Conservation (phyloP, 2,888 invertebrate species). For the Caenorhabditis angaria region DNA sequence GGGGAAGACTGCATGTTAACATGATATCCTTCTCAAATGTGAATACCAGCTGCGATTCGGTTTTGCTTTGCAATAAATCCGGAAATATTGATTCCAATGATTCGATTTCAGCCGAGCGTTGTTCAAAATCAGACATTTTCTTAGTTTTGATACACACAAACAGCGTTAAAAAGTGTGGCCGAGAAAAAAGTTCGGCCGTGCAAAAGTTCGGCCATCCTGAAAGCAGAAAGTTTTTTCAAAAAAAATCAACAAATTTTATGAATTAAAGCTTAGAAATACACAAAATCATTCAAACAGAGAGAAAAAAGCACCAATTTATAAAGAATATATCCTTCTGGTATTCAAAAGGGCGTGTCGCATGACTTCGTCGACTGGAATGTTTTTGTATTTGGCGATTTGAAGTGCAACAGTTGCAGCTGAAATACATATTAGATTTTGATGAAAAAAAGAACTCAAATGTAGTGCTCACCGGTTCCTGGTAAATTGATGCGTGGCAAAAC, state of each 20-base stretch:
- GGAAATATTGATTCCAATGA: constrained; percentile 37
- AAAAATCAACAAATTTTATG: too few relatives aligned
- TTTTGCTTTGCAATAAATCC: constrained; percentile 16
- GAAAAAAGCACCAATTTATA: not conserved
- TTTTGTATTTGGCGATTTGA: constrained; percentile 26
- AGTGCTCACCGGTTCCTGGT: constrained; percentile 35
- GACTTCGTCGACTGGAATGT: constrained; percentile 26
- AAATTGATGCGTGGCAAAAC: constrained; percentile 18
- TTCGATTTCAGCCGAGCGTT: constrained; percentile 32
- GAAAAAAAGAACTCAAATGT: constrained; percentile 5
- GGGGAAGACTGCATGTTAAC: constrained; percentile 20
- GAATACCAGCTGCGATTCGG: constrained; percentile 23
- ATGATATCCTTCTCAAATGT: constrained; percentile 27
- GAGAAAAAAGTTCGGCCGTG: too few relatives aligned
- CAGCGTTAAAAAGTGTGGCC: not conserved
- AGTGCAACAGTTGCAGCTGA: constrained; percentile 33
- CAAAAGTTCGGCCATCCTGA: too few relatives aligned
- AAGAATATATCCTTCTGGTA: constrained; percentile 22
- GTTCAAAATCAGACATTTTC: constrained; percentile 28
- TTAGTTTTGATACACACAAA: constrained; percentile 2
- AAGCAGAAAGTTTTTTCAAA: too few relatives aligned
- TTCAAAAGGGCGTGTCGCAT: constrained; percentile 32
- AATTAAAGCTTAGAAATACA: too few relatives aligned
- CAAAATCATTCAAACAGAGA: not conserved
- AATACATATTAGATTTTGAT: not conserved